These are phyloP conservation scores for Rhinichthys klamathensis DNA, from an alignment of 2,113 vertebrate genomes.

Conservation along the genomic window DNA sequence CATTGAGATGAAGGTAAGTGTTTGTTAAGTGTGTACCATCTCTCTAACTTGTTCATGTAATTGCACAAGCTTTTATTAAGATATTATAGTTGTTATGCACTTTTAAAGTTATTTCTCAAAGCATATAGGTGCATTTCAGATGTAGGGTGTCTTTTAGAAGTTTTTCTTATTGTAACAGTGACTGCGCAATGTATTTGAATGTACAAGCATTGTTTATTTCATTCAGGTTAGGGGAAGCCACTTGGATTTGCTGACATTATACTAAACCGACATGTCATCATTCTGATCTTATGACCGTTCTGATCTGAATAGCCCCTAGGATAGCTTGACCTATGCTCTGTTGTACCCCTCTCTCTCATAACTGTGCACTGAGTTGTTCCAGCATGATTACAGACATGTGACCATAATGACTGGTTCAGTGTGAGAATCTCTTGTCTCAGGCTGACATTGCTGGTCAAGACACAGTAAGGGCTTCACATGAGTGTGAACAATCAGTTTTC, in stretches of 20 bases:
- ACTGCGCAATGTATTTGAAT: not conserved
- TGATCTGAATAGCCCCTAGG: constrained; percentile 38
- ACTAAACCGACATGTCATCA: not conserved
- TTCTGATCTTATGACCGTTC: constrained; percentile 48
- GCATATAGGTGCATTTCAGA: not conserved
- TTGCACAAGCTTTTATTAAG: not conserved
- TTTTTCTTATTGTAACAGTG: not conserved
- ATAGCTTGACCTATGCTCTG: constrained; percentile 50
- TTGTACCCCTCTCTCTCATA: constrained; percentile 40
- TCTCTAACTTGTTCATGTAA: not conserved
- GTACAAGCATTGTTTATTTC: not conserved
- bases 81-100: not conserved
- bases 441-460: constrained; percentile 23
- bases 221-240: not conserved
- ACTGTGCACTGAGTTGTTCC: constrained; percentile 51
- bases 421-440: constrained; percentile 44
- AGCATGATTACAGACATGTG: constrained; percentile 65
- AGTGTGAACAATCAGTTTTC: constrained; percentile 39
- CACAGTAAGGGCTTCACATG: constrained; percentile 18
- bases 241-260: not conserved
- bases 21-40: not conserved
- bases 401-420: constrained; percentile 53
- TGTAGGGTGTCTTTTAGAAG: not conserved
- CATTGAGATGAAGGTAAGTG: constrained; percentile 21
- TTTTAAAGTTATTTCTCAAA: not conserved